Conservation (phyloP, 2,113 vertebrate species). For the Alectura lathami region DNA sequence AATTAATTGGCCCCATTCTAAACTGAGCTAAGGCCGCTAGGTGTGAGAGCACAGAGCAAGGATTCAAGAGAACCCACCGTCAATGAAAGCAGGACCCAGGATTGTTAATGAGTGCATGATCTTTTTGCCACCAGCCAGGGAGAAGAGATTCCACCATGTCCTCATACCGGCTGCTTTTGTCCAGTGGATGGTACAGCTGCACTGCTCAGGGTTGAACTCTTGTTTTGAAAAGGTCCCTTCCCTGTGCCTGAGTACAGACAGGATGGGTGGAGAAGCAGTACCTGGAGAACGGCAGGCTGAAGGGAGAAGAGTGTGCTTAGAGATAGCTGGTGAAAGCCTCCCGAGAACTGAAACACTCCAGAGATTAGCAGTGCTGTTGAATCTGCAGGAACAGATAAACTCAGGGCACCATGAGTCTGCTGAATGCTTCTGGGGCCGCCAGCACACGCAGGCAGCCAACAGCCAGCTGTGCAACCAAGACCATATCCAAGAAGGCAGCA, state of each 20-base stretch:
- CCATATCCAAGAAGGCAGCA: background rate
- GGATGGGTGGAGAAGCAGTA: background rate
- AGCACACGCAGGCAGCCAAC: rapidly evolving
- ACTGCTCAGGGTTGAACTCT: background rate
- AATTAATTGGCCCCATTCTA: too few species aligned
- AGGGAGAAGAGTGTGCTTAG: background rate
- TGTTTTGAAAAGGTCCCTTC: background rate
- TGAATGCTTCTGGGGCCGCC: background rate
- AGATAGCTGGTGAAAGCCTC: background rate
- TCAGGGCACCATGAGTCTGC: rapidly evolving
- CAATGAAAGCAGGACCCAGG: too few species aligned
- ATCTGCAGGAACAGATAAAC: constrained; percentile 11
- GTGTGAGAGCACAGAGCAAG: too few species aligned
- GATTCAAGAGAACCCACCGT: too few species aligned
- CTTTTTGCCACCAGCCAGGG: background rate
- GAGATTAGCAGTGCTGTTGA: background rate
- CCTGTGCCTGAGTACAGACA: rapidly evolving
- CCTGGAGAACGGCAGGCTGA: background rate
- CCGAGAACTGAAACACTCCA: background rate
- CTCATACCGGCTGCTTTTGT: background rate
- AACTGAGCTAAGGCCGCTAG: too few species aligned
- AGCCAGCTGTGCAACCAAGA: background rate
- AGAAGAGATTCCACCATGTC: background rate
- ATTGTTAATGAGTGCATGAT: rapidly evolving
- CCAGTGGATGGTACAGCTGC: background rate